These are phyloP conservation scores for Netelia inedita DNA, from an alignment of 2,888 invertebrate species.

Conservation along the genomic window DNA sequence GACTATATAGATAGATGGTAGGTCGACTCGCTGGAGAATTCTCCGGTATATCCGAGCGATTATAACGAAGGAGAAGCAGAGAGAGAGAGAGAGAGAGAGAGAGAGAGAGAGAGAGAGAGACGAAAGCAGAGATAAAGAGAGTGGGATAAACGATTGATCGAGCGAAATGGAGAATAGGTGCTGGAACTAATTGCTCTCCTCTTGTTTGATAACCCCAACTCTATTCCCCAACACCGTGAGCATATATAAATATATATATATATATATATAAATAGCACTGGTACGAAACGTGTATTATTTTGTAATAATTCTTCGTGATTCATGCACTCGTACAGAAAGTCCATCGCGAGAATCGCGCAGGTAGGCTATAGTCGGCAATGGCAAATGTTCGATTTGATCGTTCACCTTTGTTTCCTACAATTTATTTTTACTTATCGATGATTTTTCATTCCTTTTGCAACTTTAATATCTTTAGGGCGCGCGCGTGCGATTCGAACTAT, in stretches of 20 bases:
- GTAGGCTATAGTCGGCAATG: constrained; percentile 39
- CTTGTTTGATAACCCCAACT: constrained; percentile 49
- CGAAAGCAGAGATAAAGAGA: constrained; percentile 70
- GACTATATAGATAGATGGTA: constrained; percentile 26
- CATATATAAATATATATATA: background rate
- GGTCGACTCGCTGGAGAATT: constrained; percentile 67
- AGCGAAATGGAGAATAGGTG: constrained; percentile 72
- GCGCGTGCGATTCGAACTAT: constrained; percentile 2
- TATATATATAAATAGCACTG: background rate
- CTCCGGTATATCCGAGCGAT: constrained; percentile 29
- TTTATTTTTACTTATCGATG: constrained; percentile 4
- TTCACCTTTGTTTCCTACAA: constrained; percentile 57
- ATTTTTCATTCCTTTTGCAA: constrained; percentile 1
- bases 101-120: constrained; percentile 70
- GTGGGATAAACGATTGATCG: constrained; percentile 71
- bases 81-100: constrained; percentile 65
- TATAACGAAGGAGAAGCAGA: constrained; percentile 18
- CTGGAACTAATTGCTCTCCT: constrained; percentile 60
- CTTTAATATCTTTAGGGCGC: constrained; percentile 37
- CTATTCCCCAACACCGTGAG: constrained; percentile 23
- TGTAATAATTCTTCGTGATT: constrained; percentile 64
- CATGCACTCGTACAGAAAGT: constrained; percentile 40
- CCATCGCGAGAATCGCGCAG: constrained; percentile 55
- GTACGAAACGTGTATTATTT: constrained; percentile 34
- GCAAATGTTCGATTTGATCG: constrained; percentile 56